Base-by-base conservation (phyloP, 1,140 invertebrate genomes). In the Papilio polytes region DNA sequence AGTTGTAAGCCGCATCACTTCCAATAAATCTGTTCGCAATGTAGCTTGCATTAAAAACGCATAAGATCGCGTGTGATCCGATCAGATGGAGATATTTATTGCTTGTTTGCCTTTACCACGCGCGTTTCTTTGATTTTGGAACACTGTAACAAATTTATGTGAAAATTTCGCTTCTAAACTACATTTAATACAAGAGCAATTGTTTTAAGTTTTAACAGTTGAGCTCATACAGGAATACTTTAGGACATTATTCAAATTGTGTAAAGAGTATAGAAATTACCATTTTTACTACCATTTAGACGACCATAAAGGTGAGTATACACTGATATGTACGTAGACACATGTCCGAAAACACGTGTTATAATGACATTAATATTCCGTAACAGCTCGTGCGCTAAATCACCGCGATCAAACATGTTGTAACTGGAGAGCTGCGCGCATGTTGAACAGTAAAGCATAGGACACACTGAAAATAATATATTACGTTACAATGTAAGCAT, bases 351-450 rank as follows among this genome's bases (percentile, higher is more conserved):
- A 87, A 86, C 84, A 87, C 86, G 86, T 85, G 88, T 86, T 80
- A 81, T 80, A 79, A 80, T 66, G 77, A 82, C 20, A 87, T 88
- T 85, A 63, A 80, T 83, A 90, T 89, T 84, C 87, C 26, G 80
- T 56, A 36, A 77, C 46, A 72, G 82, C 26, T 74, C 36, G 66
- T 85, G 81, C 85, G 82, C 81, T 91, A 87, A 89, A 90, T 90
- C 88, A 88, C 87, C 82, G 80, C 87, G 83, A 92, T 90, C 89
- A 87, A 88, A 88, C 87, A 86, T 90, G 83, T 90, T 89, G 90
- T 85, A 84, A 86, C 83, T 80, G 41, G 46, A 80, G 83, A 87
- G 90, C 84, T 80, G 77, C 77, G 36, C 72, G 89, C 85, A 90
- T 89, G 81, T 84, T 89, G 82, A 89, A 70, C 70, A 77, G 82